A percentile compares a stretch with the other conserved stretches of the same genome.
phyloP scores from a whole-genome alignment of 2,888 invertebrate species.

The Acronicta alni region DNA sequence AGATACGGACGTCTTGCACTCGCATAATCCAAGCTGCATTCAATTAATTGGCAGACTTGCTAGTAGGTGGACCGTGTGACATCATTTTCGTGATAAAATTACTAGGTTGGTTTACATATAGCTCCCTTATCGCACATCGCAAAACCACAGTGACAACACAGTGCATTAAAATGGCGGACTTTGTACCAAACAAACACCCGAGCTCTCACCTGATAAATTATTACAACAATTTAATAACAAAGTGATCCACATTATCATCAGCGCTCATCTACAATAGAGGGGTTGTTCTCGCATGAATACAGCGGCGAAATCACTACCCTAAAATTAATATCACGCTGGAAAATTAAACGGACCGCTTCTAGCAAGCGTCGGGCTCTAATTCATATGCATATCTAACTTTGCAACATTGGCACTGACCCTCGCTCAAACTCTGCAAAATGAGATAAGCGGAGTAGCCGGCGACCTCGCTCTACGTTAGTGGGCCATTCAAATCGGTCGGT shows the following conservation, averaged over 20 bases:
- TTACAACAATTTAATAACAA: slow-evolving; percentile 60
- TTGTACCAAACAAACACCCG: slow-evolving; percentile 30
- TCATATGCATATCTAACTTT: slow-evolving; percentile 74
- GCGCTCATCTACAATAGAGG: slow-evolving; percentile 67
- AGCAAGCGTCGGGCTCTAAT: slow-evolving; percentile 60
- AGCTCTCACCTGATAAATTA: slow-evolving; percentile 54
- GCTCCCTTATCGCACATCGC: slow-evolving; percentile 26
- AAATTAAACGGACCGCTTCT: slow-evolving; percentile 75
- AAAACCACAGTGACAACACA: slow-evolving; percentile 34
- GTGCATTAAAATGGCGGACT: slow-evolving; percentile 34
- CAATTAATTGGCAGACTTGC: slow-evolving; percentile 51
- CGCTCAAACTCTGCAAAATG: slow-evolving; percentile 61
- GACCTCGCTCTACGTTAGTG: slow-evolving; percentile 50
- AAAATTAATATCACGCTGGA: slow-evolving; percentile 78
- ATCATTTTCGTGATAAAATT: slow-evolving; percentile 57
- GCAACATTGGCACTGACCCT: slow-evolving; percentile 72
- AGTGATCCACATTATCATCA: slow-evolving; percentile 76
- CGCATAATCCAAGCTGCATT: slow-evolving; percentile 32
- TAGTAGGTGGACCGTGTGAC: slow-evolving; percentile 51
- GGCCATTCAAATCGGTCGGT: slow-evolving; percentile 65
- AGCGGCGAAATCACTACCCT: slow-evolving; percentile 76
- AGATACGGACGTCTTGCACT: slow-evolving; percentile 32
- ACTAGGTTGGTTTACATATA: slow-evolving; percentile 34
- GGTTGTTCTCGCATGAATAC: slow-evolving; percentile 67
- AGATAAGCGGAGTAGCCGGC: slow-evolving; percentile 58